phyloP scores from a whole-genome alignment of 2,797 vertebrate species.

The Otolemur crassicaudatus region DNA sequence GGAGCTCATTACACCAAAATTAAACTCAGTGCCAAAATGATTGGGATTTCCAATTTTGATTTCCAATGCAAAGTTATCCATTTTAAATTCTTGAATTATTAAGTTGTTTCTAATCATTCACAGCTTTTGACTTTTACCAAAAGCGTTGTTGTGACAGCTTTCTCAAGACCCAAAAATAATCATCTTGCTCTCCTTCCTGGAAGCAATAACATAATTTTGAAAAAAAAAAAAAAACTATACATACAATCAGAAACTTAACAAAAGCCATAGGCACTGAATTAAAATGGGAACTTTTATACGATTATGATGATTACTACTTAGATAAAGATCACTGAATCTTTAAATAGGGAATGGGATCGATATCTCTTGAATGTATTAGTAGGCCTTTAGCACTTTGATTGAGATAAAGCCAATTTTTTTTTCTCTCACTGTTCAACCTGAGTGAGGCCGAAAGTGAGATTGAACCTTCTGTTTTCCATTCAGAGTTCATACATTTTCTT shows the following conservation, averaged over 20 bases:
- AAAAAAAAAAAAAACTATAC: background rate
- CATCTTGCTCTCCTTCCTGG: constrained; percentile 59
- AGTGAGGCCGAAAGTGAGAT: background rate
- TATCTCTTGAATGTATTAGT: background rate
- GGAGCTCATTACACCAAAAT: constrained; percentile 44
- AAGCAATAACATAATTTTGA: constrained; percentile 67
- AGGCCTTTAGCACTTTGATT: background rate
- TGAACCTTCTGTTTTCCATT: background rate
- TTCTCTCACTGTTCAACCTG: background rate
- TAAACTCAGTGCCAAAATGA: constrained; percentile 40
- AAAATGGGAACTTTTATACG: constrained; percentile 39
- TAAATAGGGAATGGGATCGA: background rate
- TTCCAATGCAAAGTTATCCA: constrained; percentile 69
- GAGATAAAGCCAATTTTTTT: background rate
- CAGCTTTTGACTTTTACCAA: constrained; percentile 79
- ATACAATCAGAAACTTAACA: constrained; percentile 43
- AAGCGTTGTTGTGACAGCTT: constrained; percentile 77
- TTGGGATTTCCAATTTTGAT: constrained; percentile 63
- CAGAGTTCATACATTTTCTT: background rate
- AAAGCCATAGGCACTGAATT: constrained; percentile 7
- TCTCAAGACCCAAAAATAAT: constrained; percentile 75
- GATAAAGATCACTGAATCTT: background rate
- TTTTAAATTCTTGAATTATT: constrained; percentile 81
- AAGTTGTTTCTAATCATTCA: constrained; percentile 77
- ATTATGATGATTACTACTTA: background rate